A percentile compares a stretch with the other conserved stretches of the same genome.
phyloP scores from a whole-genome alignment of 2,113 vertebrate genomes.

The Enhydra lutris region DNA sequence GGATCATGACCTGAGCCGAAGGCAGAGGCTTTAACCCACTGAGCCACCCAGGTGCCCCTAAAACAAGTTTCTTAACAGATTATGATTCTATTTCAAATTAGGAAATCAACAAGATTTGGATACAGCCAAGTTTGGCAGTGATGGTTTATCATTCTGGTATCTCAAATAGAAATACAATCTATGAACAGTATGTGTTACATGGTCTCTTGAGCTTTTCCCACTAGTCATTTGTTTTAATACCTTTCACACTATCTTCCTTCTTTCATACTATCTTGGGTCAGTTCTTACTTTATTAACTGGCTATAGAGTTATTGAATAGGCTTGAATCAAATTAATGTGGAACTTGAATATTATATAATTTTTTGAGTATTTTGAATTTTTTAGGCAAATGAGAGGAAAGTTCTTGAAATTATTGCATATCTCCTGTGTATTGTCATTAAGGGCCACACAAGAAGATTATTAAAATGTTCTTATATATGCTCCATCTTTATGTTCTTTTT shows the following conservation, averaged over 20 bases:
- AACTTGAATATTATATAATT: background rate
- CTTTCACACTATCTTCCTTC: background rate
- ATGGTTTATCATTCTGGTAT: background rate
- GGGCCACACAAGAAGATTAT: background rate
- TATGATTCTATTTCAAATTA: background rate
- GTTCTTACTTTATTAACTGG: background rate
- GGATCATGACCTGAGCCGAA: no score
- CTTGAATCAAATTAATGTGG: background rate
- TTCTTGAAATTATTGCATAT: background rate
- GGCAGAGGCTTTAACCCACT: no score
- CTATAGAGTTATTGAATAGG: background rate
- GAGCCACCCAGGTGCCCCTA: no score
- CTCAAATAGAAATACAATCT: background rate
- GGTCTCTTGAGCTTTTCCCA: background rate
- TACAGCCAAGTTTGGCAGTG: background rate
- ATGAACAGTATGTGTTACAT: background rate
- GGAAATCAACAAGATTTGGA: background rate
- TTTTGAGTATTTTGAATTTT: constrained; percentile 9
- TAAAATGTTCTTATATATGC: background rate
- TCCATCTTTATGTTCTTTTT: background rate
- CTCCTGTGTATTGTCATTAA: background rate
- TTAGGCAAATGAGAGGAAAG: background rate
- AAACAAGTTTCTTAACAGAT: background rate
- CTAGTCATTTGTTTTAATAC: background rate
- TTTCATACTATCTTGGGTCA: background rate